Conservation (phyloP, 2,888 invertebrate species). For the Danaus chrysippus region DNA sequence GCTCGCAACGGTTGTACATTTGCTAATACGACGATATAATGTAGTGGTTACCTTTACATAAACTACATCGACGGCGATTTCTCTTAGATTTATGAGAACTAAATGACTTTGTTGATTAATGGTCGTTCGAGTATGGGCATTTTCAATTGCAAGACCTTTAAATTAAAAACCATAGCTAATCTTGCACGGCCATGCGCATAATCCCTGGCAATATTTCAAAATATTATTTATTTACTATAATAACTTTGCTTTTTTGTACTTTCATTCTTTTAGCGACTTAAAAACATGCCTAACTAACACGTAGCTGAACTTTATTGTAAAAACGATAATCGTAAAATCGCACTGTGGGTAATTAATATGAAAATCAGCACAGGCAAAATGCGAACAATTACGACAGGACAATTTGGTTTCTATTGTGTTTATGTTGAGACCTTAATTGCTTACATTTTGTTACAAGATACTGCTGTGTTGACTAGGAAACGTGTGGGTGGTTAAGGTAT, state of each 20-base stretch:
- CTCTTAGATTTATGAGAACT: conserved; percentile 5
- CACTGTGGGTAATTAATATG: conserved; percentile 27
- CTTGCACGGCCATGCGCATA: not conserved
- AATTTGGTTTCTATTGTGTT: conserved; percentile 9
- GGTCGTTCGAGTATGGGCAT: not conserved
- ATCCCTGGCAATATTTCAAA: not conserved
- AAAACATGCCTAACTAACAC: conserved; percentile 32
- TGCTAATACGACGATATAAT: conserved; percentile 6
- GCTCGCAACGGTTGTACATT: conserved; percentile 11
- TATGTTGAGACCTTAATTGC: not conserved
- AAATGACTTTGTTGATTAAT: conserved; percentile 4
- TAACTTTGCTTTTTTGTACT: no score
- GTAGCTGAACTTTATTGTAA: conserved; percentile 35
- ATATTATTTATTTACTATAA: conserved; percentile 1
- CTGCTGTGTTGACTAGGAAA: conserved; percentile 25
- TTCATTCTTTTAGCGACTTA: conserved; percentile 24
- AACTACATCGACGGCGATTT: conserved; percentile 5
- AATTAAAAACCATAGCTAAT: not conserved
- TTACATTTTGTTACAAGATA: not conserved
- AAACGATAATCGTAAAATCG: conserved; percentile 51
- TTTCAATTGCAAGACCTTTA: conserved; percentile 1
- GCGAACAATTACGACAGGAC: conserved; percentile 9
- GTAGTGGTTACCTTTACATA: conserved; percentile 5
- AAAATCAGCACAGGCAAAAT: conserved; percentile 12
- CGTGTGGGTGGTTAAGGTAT: conserved; percentile 48